Percentiles rank a stretch among this genome's conserved stretches.
Evolutionary conservation across 2,797 vertebrate species (phyloP).

Genomic region (Brachymystax lenok): DNA sequence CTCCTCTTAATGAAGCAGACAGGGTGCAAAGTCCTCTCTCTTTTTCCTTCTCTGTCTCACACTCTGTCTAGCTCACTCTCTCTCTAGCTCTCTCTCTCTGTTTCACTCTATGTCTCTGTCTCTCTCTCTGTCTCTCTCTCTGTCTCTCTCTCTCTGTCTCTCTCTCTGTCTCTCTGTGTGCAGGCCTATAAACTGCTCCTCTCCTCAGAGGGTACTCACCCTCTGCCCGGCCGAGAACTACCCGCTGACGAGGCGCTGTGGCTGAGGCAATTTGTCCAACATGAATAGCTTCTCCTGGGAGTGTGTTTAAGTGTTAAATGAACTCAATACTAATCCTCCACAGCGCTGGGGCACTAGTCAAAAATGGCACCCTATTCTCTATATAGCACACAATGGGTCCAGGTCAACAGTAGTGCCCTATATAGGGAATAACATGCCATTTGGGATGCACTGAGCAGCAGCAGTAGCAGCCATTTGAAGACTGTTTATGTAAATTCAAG

Average conservation of each 20-base stretch:
- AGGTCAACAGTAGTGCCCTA: not conserved
- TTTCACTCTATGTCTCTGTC: not conserved
- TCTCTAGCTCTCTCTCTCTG: too few species aligned
- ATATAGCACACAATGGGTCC: not conserved
- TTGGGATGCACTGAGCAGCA: not conserved
- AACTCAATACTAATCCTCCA: constrained; percentile 75
- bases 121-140: not conserved
- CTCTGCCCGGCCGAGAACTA: not conserved
- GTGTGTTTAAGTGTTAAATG: constrained; percentile 78
- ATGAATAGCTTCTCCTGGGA: constrained; percentile 72
- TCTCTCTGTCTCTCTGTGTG: constrained; percentile 37
- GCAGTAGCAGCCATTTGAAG: constrained; percentile 68
- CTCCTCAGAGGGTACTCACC: constrained; percentile 42
- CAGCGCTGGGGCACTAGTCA: too few species aligned
- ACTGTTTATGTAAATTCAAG: constrained; percentile 81
- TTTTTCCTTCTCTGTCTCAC: too few species aligned
- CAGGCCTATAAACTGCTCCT: constrained; percentile 74
- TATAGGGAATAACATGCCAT: not conserved
- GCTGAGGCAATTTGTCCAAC: constrained; percentile 77
- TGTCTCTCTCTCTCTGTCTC: constrained; percentile 33
- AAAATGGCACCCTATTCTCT: not conserved
- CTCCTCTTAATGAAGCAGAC: constrained; percentile 50
- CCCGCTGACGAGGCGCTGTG: constrained; percentile 60
- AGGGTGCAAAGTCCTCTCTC: constrained; percentile 65
- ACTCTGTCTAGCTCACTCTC: not conserved